phyloP scores from a whole-genome alignment of 1,140 invertebrate genomes.

The Drosophila lacertosa region DNA sequence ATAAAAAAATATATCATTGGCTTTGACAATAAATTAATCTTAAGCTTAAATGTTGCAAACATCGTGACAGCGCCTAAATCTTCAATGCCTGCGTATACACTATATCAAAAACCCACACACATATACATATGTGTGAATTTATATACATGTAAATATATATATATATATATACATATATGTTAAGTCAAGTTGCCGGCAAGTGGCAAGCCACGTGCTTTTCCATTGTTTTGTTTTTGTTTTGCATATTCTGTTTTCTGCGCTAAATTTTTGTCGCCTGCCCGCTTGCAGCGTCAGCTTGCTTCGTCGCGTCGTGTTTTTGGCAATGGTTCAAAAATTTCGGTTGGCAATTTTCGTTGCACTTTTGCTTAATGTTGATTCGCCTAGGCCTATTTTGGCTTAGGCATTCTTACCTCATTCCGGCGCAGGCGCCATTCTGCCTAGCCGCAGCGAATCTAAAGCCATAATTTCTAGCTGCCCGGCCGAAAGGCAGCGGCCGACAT shows the following conservation, averaged over 20 bases:
- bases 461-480: slow-evolving; percentile 7
- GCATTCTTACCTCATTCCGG: slow-evolving; percentile 34
- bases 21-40: not conserved
- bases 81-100: not conserved
- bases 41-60: not conserved
- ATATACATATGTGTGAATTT: too few relatives aligned
- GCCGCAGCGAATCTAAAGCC: not conserved
- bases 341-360: slow-evolving; percentile 61
- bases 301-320: slow-evolving; percentile 59
- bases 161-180: slow-evolving; percentile 2
- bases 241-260: slow-evolving; percentile 46
- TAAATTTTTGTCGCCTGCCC: slow-evolving; percentile 20
- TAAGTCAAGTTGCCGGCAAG: slow-evolving; percentile 30
- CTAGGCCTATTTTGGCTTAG: slow-evolving; percentile 67
- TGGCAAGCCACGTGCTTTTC: slow-evolving; percentile 46
- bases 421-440: slow-evolving; percentile 66
- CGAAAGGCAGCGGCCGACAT: not conserved
- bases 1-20: too few relatives aligned
- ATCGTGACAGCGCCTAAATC: slow-evolving; percentile 21
- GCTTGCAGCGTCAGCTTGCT: slow-evolving; percentile 50
- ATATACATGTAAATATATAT: too few relatives aligned
- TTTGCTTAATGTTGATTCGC: slow-evolving; percentile 76
- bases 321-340: slow-evolving; percentile 51
- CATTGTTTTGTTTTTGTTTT: slow-evolving; percentile 56
- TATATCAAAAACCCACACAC: slow-evolving; percentile 4